phyloP scores from a whole-genome alignment of 2,113 vertebrate genomes.

The Hippocampus zosterae region DNA sequence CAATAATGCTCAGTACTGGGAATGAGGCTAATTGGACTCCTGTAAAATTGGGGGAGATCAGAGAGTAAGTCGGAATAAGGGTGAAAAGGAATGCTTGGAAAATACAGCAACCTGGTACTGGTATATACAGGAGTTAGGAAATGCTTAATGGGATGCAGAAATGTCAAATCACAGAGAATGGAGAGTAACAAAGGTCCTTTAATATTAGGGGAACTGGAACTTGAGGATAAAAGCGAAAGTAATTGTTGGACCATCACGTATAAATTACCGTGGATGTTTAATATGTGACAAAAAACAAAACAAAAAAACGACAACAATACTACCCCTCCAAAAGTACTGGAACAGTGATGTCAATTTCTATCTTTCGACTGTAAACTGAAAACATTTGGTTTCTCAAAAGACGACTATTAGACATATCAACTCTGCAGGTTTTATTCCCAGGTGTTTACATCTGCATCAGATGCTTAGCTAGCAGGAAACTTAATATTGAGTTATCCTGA shows the following conservation, averaged over 20 bases:
- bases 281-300: no score
- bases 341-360: not conserved
- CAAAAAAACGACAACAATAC: no score
- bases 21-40: constrained; percentile 73
- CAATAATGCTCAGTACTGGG: constrained; percentile 70
- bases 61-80: constrained; percentile 43
- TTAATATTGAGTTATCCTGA: no score
- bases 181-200: no score
- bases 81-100: constrained; percentile 30
- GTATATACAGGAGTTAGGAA: not conserved
- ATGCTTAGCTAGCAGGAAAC: no score
- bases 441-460: no score
- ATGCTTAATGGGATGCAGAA: not conserved
- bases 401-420: not conserved
- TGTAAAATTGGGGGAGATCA: constrained; percentile 64
- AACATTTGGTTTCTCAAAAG: not conserved
- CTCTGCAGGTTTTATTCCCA: not conserved
- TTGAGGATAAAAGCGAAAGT: constrained; percentile 11
- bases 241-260: constrained; percentile 18
- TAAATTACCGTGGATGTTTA: not conserved
- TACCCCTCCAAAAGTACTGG: not conserved
- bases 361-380: not conserved
- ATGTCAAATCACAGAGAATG: no score
- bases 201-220: not conserved
- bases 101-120: not conserved